phyloP scores from a whole-genome alignment of 2,888 invertebrate genomes.

The Drosophila hawaiiensis region DNA sequence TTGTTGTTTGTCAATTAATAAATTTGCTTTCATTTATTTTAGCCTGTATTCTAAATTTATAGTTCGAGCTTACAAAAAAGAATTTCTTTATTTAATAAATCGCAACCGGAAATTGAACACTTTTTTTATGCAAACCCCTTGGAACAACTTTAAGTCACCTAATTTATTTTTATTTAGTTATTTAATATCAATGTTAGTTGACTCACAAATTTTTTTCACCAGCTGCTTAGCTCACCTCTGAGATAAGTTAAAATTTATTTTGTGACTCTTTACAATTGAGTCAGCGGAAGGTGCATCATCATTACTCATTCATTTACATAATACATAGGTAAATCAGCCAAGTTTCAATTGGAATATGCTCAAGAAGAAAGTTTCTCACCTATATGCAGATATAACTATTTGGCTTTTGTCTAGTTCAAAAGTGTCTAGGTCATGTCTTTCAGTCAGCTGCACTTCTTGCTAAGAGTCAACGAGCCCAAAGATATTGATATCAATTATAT shows the following conservation, averaged over 20 bases:
- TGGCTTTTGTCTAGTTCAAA: neutral
- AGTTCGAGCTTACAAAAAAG: neutral
- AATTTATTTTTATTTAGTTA: neutral
- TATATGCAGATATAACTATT: neutral
- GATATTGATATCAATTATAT: slow-evolving; percentile 55
- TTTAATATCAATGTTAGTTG: slow-evolving; percentile 2
- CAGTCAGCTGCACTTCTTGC: slow-evolving; percentile 53
- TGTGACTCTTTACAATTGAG: slow-evolving; percentile 27
- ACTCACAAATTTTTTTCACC: slow-evolving; percentile 28
- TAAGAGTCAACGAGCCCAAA: slow-evolving; percentile 17
- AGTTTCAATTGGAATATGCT: neutral
- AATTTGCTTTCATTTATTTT: too few relatives aligned
- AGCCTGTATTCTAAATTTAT: too few relatives aligned
- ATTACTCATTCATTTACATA: slow-evolving; percentile 20
- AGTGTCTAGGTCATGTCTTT: slow-evolving; percentile 70
- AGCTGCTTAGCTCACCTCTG: slow-evolving; percentile 10
- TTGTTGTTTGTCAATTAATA: too few relatives aligned
- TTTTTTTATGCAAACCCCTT: too few relatives aligned
- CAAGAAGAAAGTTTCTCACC: neutral
- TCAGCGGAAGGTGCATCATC: slow-evolving; percentile 39
- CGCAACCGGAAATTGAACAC: too few relatives aligned
- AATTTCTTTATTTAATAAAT: neutral
- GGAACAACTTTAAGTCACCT: neutral
- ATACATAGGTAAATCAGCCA: slow-evolving; percentile 33
- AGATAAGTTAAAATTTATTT: slow-evolving; percentile 11